Percentiles rank a stretch among this genome's conserved stretches.
These are phyloP conservation scores for Halcyon malimbica DNA, from an alignment of 2,113 vertebrate species.

Conservation along the genomic window DNA sequence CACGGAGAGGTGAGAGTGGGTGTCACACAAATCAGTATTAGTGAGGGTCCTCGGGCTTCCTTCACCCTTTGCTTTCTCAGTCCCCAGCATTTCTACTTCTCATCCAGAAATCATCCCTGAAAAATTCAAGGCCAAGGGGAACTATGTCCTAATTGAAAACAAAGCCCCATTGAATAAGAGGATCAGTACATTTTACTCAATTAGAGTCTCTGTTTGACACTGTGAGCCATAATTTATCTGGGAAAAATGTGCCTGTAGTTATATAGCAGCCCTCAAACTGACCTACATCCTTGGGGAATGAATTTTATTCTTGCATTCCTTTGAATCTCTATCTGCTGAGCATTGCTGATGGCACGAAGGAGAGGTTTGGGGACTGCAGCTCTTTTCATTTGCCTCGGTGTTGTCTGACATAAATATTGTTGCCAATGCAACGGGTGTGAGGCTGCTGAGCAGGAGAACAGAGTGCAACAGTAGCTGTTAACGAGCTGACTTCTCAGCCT, in stretches of 20 bases:
- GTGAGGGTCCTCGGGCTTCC: neutral
- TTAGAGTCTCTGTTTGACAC: neutral
- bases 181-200: constrained; percentile 13
- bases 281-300: neutral
- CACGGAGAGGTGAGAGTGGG: neutral
- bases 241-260: neutral
- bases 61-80: neutral
- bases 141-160: neutral
- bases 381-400: neutral
- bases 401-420: neutral
- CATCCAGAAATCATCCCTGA: neutral
- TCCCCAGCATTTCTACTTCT: neutral
- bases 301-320: neutral
- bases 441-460: accelerated
- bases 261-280: neutral
- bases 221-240: neutral
- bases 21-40: neutral
- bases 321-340: neutral
- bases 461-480: neutral
- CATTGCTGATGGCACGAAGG: neutral
- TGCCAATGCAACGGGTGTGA: neutral
- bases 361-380: neutral
- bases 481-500: neutral
- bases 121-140: constrained; percentile 17
- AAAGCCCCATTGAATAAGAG: constrained; percentile 6